Conservation (phyloP, 2,113 vertebrate species). For the Bungarus multicinctus region DNA sequence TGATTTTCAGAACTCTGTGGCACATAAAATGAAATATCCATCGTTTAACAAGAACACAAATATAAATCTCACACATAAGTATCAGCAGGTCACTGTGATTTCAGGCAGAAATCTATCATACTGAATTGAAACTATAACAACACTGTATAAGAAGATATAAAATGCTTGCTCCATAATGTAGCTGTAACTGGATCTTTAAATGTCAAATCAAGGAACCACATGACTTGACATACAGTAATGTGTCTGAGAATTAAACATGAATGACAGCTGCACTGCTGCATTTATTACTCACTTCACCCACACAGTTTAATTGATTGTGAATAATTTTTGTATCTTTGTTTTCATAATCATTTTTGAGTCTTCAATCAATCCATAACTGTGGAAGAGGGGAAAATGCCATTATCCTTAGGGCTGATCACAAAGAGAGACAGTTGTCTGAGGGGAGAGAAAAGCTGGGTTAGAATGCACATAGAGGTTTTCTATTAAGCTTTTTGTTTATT, state of each 20-base stretch:
- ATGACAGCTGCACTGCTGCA: neutral
- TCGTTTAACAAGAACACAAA: neutral
- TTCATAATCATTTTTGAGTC: neutral
- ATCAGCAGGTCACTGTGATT: neutral
- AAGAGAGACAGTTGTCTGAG: neutral
- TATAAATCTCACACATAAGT: neutral
- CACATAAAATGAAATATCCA: neutral
- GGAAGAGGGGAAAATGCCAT: neutral
- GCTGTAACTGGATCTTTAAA: neutral
- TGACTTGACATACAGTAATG: neutral
- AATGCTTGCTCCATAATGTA: neutral
- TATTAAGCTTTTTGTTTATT: neutral
- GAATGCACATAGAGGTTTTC: neutral
- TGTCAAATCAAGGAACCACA: neutral
- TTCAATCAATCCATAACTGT: neutral
- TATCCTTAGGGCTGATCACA: neutral
- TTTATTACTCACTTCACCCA: neutral
- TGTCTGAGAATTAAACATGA: neutral
- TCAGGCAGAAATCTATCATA: neutral
- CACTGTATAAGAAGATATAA: neutral
- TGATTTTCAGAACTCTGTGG: neutral
- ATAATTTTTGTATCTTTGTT: neutral
- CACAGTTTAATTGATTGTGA: neutral
- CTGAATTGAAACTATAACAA: neutral
- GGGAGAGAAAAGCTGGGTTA: neutral